Evolutionary conservation across 2,888 invertebrate species (phyloP).

Genomic region (Euplexia lucipara): DNA sequence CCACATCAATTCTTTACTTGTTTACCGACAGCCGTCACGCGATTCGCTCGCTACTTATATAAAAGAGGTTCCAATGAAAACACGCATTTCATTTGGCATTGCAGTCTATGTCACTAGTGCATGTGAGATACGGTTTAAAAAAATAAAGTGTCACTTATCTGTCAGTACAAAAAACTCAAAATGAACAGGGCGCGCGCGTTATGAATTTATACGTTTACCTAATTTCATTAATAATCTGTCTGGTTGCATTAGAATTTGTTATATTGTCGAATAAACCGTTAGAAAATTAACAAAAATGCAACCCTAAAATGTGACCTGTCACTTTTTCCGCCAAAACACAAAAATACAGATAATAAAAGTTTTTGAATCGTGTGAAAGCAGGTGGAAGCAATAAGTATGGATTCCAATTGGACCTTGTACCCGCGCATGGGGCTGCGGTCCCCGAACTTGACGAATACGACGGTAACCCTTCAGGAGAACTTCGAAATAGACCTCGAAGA

Average conservation of each 20-base stretch:
- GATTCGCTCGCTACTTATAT: conserved; percentile 50
- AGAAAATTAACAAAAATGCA: conserved; percentile 20
- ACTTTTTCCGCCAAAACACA: conserved; percentile 36
- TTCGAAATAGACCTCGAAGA: conserved; percentile 94
- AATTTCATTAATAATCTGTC: conserved; percentile 2
- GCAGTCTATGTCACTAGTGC: conserved; percentile 25
- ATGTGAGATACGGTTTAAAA: conserved; percentile 2
- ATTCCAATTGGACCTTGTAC: conserved; percentile 76
- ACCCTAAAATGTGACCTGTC: background rate
- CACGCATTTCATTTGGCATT: conserved; percentile 46
- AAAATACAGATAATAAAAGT: conserved; percentile 36
- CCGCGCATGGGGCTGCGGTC: conserved; percentile 77
- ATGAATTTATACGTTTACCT: conserved; percentile 28
- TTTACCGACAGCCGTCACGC: conserved; percentile 59
- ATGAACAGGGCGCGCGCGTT: conserved; percentile 1
- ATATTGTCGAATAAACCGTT: background rate
- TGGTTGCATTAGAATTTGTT: background rate
- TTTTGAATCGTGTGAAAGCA: background rate
- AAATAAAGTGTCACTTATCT: conserved; percentile 5
- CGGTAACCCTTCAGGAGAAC: conserved; percentile 90
- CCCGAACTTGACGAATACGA: conserved; percentile 83
- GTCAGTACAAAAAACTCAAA: conserved; percentile 15
- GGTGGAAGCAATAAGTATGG: conserved; percentile 71
- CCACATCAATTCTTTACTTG: conserved; percentile 59
- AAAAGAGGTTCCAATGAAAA: conserved; percentile 49